Evolutionary conservation across 2,113 vertebrate species (phyloP).

Genomic region (Catagonus wagneri): DNA sequence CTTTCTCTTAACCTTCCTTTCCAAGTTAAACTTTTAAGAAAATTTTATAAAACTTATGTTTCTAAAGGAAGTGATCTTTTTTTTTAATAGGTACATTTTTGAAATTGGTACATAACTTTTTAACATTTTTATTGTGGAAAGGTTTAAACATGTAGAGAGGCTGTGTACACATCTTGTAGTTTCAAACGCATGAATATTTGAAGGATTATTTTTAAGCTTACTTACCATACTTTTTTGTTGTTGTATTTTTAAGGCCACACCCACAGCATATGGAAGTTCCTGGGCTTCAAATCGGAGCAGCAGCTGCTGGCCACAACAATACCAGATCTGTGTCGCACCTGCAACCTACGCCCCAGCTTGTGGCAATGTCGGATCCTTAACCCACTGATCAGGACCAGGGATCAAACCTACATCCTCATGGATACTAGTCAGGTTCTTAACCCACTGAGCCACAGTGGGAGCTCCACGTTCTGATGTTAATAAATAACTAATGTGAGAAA

Average conservation of each 20-base stretch:
- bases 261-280: too few relatives aligned
- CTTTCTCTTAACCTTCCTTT: slow-evolving; percentile 43
- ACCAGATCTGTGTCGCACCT: too few relatives aligned
- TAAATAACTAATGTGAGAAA: slow-evolving; percentile 22
- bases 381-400: too few relatives aligned
- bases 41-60: slow-evolving; percentile 34
- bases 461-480: slow-evolving; percentile 3
- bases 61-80: slow-evolving; percentile 46
- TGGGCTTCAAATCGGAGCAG: too few relatives aligned
- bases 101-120: slow-evolving; percentile 38
- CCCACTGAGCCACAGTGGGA: too few relatives aligned
- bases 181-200: not conserved
- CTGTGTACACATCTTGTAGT: not conserved
- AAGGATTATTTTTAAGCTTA: not conserved
- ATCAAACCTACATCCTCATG: too few relatives aligned
- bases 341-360: too few relatives aligned
- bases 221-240: too few relatives aligned
- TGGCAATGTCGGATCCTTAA: too few relatives aligned
- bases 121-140: slow-evolving; percentile 23
- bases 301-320: too few relatives aligned
- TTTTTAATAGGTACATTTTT: slow-evolving; percentile 33
- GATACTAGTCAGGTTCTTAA: too few relatives aligned
- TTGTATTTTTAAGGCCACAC: too few relatives aligned
- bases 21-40: slow-evolving; percentile 47
- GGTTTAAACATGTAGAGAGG: not conserved